Conservation (phyloP, 2,113 vertebrate genomes). For the Pseudorasbora parva region DNA sequence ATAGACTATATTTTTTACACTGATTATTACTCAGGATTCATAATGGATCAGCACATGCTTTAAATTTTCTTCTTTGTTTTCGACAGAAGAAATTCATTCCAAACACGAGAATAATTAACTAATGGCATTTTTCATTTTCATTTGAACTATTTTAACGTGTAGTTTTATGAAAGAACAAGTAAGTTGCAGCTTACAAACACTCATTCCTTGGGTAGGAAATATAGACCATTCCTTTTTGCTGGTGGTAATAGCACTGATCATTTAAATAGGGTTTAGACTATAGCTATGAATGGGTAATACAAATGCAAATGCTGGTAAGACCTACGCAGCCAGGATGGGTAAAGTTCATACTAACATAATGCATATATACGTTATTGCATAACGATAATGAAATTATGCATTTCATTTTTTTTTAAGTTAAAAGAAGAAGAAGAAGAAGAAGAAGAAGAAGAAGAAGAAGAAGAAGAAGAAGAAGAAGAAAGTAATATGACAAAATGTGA, state of each 20-base stretch:
- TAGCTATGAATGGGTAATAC: slow-evolving; percentile 2
- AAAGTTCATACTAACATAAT: not conserved
- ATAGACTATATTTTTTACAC: no score
- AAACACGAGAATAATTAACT: not conserved
- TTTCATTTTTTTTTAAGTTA: no score
- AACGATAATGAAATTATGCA: not conserved
- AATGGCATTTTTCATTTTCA: not conserved
- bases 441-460: no score
- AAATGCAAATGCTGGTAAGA: slow-evolving; percentile 17
- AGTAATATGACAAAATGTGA: not conserved
- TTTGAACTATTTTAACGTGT: not conserved
- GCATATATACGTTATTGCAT: no score
- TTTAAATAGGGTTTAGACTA: not conserved
- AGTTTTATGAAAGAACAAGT: not conserved
- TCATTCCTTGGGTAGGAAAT: not conserved
- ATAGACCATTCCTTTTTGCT: not conserved
- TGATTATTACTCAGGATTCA: not conserved
- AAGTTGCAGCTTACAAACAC: not conserved
- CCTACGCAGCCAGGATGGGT: not conserved
- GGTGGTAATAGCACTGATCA: not conserved
- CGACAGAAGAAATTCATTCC: not conserved
- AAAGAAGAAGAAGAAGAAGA: no score
- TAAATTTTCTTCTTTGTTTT: not conserved
- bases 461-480: no score
- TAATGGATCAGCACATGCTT: not conserved